Evolutionary conservation across 2,888 invertebrate genomes (phyloP).

Genomic region (Carpatolechia fugitivella): DNA sequence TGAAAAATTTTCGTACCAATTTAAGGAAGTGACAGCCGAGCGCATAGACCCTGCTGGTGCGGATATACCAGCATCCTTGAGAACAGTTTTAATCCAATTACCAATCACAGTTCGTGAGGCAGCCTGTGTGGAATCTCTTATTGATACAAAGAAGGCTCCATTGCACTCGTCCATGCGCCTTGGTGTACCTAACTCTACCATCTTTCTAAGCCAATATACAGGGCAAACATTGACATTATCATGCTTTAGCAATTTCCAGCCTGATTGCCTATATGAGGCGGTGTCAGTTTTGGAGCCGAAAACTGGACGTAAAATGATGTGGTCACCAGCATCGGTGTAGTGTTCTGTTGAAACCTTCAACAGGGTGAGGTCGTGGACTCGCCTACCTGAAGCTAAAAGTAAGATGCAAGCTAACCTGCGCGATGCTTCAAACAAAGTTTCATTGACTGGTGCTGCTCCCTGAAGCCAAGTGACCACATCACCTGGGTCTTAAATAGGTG

Average conservation of each 20-base stretch:
- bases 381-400: slow-evolving; percentile 17
- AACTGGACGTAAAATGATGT: slow-evolving; percentile 9
- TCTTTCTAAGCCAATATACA: no score
- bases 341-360: background rate
- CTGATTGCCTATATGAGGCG: background rate
- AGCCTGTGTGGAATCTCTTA: background rate
- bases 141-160: background rate
- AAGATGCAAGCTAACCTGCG: no score
- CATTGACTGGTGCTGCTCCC: background rate
- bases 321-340: background rate
- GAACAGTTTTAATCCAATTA: no score
- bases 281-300: slow-evolving; percentile 23
- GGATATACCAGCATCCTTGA: no score
- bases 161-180: background rate
- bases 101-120: no score
- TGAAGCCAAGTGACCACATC: slow-evolving; percentile 9
- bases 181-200: background rate
- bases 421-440: slow-evolving; percentile 16
- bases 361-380: slow-evolving; percentile 21
- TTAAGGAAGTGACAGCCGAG: no score
- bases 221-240: no score
- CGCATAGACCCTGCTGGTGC: no score
- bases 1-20: no score
- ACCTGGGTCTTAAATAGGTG: slow-evolving; percentile 16
- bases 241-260: slow-evolving; percentile 1